phyloP scores from a whole-genome alignment of 2,888 invertebrate genomes.

The Coelogynopora nodosa region DNA sequence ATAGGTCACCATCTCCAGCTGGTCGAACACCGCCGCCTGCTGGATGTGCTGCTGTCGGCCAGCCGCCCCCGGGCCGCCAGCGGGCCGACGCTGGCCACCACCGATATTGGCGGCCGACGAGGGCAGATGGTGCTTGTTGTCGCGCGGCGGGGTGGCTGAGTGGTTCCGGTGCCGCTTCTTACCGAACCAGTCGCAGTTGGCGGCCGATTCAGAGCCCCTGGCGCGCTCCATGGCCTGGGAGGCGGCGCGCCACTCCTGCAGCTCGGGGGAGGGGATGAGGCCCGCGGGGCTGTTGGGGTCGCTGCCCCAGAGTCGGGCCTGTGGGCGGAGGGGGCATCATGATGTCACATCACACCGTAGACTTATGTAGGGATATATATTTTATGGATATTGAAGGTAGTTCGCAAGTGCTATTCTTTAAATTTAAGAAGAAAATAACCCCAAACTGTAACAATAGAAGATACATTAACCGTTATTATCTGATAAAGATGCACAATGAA shows the following conservation, averaged over 20 bases:
- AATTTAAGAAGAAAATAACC: too few relatives aligned
- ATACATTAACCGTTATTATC: too few relatives aligned
- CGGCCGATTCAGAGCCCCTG: constrained; percentile 1
- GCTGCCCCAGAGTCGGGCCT: constrained; percentile 39
- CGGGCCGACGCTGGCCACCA: constrained; percentile 66
- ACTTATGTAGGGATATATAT: too few relatives aligned
- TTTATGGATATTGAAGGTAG: too few relatives aligned
- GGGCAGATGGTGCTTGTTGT: not conserved
- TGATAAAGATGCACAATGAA: too few relatives aligned
- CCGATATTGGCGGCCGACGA: constrained; percentile 20
- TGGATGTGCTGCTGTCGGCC: not conserved
- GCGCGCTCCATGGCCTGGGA: constrained; percentile 29
- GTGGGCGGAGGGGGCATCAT: too few relatives aligned
- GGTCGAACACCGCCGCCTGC: constrained; percentile 68
- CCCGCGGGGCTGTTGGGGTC: constrained; percentile 70
- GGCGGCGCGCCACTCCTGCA: constrained; percentile 92
- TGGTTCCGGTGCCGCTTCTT: constrained; percentile 43
- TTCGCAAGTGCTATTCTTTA: too few relatives aligned
- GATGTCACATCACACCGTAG: too few relatives aligned
- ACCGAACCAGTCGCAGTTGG: constrained; percentile 48
- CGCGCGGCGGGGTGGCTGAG: constrained; percentile 36
- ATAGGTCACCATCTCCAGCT: constrained; percentile 91
- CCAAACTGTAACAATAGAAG: too few relatives aligned
- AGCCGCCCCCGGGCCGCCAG: not conserved
- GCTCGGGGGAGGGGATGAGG: constrained; percentile 88